phyloP scores from a whole-genome alignment of 2,888 invertebrate genomes.

The Gasteruption jaculator region DNA sequence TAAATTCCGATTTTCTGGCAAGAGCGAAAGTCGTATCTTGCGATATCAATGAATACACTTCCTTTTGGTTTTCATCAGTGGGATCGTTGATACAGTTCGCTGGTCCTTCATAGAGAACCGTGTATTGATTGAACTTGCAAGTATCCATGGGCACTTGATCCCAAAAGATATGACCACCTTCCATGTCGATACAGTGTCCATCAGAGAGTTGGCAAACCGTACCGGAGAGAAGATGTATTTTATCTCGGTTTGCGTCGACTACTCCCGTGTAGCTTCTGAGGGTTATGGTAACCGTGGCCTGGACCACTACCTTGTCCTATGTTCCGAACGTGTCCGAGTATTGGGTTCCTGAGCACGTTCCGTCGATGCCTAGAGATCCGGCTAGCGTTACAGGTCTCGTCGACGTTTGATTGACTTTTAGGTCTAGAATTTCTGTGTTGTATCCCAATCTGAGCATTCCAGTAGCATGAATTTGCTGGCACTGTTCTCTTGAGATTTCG shows the following conservation, averaged over 20 bases:
- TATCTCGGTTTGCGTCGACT: too few species aligned
- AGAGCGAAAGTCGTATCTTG: constrained; percentile 22
- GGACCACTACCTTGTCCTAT: constrained; percentile 21
- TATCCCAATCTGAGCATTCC: too few species aligned
- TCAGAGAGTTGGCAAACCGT: constrained; percentile 6
- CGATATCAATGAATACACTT: constrained; percentile 15
- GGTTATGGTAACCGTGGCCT: constrained; percentile 4
- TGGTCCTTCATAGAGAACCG: constrained; percentile 22
- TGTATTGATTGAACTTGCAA: constrained; percentile 19
- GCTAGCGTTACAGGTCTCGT: constrained; percentile 17
- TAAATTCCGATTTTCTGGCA: constrained; percentile 7
- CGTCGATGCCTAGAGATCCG: constrained; percentile 8
- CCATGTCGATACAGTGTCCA: constrained; percentile 14
- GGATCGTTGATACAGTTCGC: constrained; percentile 7
- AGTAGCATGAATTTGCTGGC: too few species aligned
- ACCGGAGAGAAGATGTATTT: constrained; percentile 14
- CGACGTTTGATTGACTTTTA: too few species aligned
- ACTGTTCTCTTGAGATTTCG: too few species aligned
- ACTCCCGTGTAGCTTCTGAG: too few species aligned
- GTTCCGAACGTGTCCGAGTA: constrained; percentile 23
- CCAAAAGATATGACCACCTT: constrained; percentile 21
- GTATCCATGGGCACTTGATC: constrained; percentile 1
- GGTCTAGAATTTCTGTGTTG: too few species aligned
- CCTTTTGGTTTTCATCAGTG: background rate
- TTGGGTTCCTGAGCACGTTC: constrained; percentile 18